A percentile compares a stretch with the other conserved stretches of the same genome.
Conservation (phyloP, 2,797 vertebrate species). For the Acanthurus lineatus region DNA sequence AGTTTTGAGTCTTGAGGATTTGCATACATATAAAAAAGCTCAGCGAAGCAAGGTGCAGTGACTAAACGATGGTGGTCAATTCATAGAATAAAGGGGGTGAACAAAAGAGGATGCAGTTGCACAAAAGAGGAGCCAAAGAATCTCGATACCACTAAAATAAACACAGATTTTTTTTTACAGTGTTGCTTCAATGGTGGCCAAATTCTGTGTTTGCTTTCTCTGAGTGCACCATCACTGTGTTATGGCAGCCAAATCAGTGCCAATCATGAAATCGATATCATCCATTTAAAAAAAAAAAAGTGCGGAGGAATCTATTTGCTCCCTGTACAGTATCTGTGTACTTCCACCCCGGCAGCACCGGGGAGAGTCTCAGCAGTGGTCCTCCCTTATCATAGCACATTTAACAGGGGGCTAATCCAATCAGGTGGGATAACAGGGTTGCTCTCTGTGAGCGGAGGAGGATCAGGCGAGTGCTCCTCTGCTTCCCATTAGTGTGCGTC, state of each 20-base stretch:
- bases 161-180: no score
- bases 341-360: slow-evolving; percentile 60
- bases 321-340: slow-evolving; percentile 59
- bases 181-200: not conserved
- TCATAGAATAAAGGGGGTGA: not conserved
- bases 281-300: slow-evolving; percentile 5
- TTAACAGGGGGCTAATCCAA: slow-evolving; percentile 87
- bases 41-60: slow-evolving; percentile 53
- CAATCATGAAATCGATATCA: slow-evolving; percentile 32
- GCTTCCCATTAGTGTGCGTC: slow-evolving; percentile 85
- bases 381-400: slow-evolving; percentile 85
- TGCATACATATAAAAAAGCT: slow-evolving; percentile 74
- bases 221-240: not conserved
- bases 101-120: slow-evolving; percentile 46
- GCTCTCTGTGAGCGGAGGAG: slow-evolving; percentile 81
- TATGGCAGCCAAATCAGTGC: slow-evolving; percentile 17
- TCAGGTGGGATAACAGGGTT: slow-evolving; percentile 86
- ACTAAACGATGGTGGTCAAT: not conserved
- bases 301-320: slow-evolving; percentile 65
- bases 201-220: not conserved
- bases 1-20: slow-evolving; percentile 70
- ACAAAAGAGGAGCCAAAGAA: not conserved
- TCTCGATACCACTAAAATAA: no score
- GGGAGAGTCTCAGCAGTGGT: slow-evolving; percentile 78
- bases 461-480: slow-evolving; percentile 82